Evolutionary conservation across 2,888 invertebrate species (phyloP), one percentile per base, ranked within the genome.

Genomic region (Ophion ellenae): DNA sequence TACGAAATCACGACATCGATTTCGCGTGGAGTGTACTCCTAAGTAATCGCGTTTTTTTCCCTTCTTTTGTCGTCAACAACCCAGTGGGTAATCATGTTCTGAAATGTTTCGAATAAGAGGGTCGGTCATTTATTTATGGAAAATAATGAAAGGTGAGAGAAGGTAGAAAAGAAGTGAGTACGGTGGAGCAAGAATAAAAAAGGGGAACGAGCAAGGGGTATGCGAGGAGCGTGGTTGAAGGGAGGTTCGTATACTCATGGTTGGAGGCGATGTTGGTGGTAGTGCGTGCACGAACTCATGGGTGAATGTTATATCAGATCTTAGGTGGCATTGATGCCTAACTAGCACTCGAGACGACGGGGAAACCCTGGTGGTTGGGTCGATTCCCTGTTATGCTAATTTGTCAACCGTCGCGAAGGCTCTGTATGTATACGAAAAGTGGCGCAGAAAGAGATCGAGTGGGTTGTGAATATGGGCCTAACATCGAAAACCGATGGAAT

Each of bases 331-430:
- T 90, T 90, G 91, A 92, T 90, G 91, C 89, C 90, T 90, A 92
- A 90, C 92, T 91, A 92, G 91, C 90, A 92, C 93, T 93, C 90
- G 93, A 93, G 93, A 93, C 93, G 90, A 63, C 66, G 80, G 84
- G 70, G 83, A 61, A 81, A 85, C 88, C 81, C 88, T 89, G 89
- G 89, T 89, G 91, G 92, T 93, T 91, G 91, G 91, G 90, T 92
- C 93, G 92, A 91, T 92, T 91, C 92, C 92, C 92, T 91, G 92
- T 94, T 93, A 94, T 94, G 94, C 92, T 94, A 94, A 94, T 93
- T 93, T 91, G 92, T 93, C 92, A 93, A 93, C 94, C 92, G 93
- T 92, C 91, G 89, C 47, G 17, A 40, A 40, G 57, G 66, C 66
- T 66, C 10, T 20, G 75, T 84, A 28, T 64, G 45, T 83, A 73